Base-by-base conservation (phyloP, 2,888 invertebrate genomes). In the Eristalinus aeneus region DNA sequence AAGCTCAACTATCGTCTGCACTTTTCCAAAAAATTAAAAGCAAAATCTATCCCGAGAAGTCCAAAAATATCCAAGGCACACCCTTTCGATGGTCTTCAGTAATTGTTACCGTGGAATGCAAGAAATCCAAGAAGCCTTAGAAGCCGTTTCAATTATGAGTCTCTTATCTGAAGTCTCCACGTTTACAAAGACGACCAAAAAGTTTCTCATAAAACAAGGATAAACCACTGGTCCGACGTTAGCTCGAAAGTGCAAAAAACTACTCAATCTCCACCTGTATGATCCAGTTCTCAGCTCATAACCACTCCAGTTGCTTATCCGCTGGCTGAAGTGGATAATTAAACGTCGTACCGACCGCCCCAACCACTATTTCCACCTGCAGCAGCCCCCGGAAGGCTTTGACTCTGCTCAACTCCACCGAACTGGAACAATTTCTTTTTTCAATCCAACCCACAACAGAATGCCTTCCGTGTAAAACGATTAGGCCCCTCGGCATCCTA, bases 371-470 rank as follows among this genome's bases (percentile, higher is more conserved):
- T 27, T 71, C 34, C 20, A 31, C 60, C 69, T 39, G 27, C 16
- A 16, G 16, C 27, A 39, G 71, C 34, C 71, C n/a, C 71, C 71
- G 71, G 71, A 71, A 71, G 71, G 5, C 23, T 58, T n/a, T 23
- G 27, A 22, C 56, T 56, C 16, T 4, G 8, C 39, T 39, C 39
- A 39, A 23, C 56, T 39, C 71, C 60, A 60, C 31, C 71, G 60
- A 71, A 71, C 71, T 71, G 71, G 71, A 71, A 71, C 58, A 69
- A 8, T 11, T 22, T 68, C 20, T 1, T 16, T 16, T 8, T 16
- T 8, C 16, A 16, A 46, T 34, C 32, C 56, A 56, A 56, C 23
- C 23, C 5, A 56, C 56, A 56, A 56, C 23, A 56, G 23, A 23
- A 12, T 23, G 23, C 23, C 23, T 46, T 46, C 46, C 46, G 46